Evolutionary conservation across 2,113 vertebrate species (phyloP).

Genomic region (Osmerus eperlanus): DNA sequence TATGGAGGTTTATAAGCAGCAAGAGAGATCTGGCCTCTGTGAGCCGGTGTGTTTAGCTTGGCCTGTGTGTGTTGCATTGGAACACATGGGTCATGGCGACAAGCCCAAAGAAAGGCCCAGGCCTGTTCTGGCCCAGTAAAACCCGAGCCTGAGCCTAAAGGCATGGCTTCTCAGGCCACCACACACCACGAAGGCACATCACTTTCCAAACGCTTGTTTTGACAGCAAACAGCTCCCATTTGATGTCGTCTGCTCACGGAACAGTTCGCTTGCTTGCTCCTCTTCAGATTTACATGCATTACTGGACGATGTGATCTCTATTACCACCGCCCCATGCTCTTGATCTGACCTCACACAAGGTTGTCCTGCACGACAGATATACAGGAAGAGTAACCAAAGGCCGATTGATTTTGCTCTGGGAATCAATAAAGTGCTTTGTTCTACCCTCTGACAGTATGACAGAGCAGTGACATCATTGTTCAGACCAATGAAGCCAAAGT

Average conservation of each 20-base stretch:
- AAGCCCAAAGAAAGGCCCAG: conserved; percentile 34
- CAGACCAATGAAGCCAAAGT: too few species aligned
- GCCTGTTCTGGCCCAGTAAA: conserved; percentile 39
- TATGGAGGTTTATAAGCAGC: conserved; percentile 22
- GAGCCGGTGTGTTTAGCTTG: neutral
- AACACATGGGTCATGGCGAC: conserved; percentile 17
- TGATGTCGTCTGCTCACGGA: conserved; percentile 39
- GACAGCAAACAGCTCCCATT: conserved; percentile 23
- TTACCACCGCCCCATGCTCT: too few species aligned
- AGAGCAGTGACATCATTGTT: too few species aligned
- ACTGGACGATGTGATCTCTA: too few species aligned
- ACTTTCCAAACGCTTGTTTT: conserved; percentile 33
- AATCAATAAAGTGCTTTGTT: too few species aligned
- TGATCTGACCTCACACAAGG: too few species aligned
- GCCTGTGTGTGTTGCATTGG: conserved; percentile 15
- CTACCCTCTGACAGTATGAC: too few species aligned
- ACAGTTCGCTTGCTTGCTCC: conserved; percentile 30
- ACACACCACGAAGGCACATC: conserved; percentile 12
- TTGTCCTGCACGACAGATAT: too few species aligned
- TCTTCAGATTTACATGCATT: neutral
- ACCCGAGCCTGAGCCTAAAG: conserved; percentile 11
- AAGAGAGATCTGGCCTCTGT: conserved; percentile 11
- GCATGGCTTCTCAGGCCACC: conserved; percentile 9
- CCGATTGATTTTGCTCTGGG: too few species aligned
- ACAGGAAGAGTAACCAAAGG: too few species aligned